These are phyloP conservation scores for Columba janthina DNA, from an alignment of 2,113 vertebrate genomes.

Conservation along the genomic window DNA sequence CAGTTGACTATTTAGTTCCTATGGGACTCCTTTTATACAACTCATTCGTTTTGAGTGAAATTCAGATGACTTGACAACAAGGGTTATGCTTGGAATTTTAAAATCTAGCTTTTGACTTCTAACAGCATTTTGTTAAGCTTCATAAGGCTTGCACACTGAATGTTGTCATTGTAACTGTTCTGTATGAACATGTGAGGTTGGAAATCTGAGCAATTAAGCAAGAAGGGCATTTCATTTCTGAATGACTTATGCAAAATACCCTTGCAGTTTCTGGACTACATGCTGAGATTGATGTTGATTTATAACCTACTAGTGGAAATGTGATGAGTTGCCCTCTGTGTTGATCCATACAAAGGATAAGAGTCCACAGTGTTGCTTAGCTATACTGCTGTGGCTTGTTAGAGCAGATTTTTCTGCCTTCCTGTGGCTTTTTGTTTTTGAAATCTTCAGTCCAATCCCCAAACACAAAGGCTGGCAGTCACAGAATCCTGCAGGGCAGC, in stretches of 20 bases:
- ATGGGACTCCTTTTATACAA: not conserved
- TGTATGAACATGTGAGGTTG: not conserved
- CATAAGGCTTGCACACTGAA: not conserved
- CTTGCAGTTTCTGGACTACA: not conserved
- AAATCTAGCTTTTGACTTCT: not conserved
- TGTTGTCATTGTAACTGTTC: not conserved
- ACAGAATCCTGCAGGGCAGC: not conserved
- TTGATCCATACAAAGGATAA: not conserved
- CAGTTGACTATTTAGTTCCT: not conserved
- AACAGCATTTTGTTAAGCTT: not conserved
- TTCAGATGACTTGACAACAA: not conserved
- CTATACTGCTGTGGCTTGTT: not conserved
- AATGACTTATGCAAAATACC: not conserved
- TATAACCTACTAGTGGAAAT: not conserved
- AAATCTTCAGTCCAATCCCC: not conserved
- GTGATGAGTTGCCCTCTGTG: not conserved
- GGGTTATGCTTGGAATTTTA: not conserved
- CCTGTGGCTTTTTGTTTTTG: not conserved
- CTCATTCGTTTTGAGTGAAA: not conserved
- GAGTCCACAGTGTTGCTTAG: not conserved
- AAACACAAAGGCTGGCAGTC: not conserved
- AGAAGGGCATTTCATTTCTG: not conserved
- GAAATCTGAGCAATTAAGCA: not conserved
- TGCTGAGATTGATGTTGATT: not conserved
- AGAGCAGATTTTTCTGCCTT: not conserved